These are phyloP conservation scores for Diuraphis noxia DNA, from an alignment of 1,140 invertebrate species.

Conservation along the genomic window DNA sequence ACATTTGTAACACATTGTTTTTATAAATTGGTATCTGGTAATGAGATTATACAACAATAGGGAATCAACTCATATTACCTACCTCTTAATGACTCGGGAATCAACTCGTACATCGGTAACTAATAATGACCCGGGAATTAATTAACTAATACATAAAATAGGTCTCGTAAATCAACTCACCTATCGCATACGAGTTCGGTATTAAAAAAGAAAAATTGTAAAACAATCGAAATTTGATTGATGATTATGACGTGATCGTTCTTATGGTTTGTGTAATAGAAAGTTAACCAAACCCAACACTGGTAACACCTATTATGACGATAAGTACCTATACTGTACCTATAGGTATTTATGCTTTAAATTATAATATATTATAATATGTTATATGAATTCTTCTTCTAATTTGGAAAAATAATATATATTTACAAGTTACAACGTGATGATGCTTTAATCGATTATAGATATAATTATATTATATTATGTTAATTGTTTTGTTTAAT, in stretches of 20 bases:
- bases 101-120: too few relatives aligned
- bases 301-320: not conserved
- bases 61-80: too few relatives aligned
- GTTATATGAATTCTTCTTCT: not conserved
- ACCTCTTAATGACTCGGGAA: too few relatives aligned
- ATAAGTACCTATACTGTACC: not conserved
- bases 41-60: too few relatives aligned
- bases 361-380: not conserved
- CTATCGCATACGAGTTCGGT: too few relatives aligned
- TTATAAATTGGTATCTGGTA: too few relatives aligned
- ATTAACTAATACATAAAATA: too few relatives aligned
- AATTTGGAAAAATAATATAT: not conserved
- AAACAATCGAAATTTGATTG: not conserved
- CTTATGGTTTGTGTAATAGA: not conserved
- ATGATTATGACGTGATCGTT: not conserved
- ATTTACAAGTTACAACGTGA: not conserved
- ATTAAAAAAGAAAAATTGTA: not conserved
- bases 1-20: too few relatives aligned
- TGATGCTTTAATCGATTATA: not conserved
- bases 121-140: too few relatives aligned
- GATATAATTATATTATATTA: not conserved
- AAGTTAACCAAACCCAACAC: not conserved
- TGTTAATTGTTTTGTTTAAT: not conserved
- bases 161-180: too few relatives aligned
- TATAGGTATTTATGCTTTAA: too few relatives aligned